Conservation (phyloP, 2,113 vertebrate species). For the Leptocoma aspasia region DNA sequence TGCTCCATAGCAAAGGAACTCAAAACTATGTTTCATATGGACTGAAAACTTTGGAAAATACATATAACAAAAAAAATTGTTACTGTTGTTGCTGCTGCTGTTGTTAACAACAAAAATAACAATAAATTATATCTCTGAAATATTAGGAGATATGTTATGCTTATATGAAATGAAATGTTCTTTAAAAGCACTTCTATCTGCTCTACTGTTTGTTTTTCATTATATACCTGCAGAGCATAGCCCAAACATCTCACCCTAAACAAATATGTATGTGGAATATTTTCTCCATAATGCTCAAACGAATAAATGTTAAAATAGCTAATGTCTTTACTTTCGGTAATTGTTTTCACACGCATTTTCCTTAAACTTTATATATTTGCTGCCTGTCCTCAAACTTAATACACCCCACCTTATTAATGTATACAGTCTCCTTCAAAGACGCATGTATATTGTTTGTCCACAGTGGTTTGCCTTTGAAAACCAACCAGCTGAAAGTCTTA, state of each 20-base stretch:
- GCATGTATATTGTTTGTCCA: background rate
- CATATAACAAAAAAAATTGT: background rate
- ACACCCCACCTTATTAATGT: background rate
- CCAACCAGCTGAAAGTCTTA: background rate
- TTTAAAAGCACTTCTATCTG: background rate
- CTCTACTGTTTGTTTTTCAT: background rate
- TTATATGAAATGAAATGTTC: background rate
- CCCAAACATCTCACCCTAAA: background rate
- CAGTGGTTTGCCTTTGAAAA: background rate
- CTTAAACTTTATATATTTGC: background rate
- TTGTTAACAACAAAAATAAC: background rate
- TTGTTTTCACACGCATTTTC: background rate
- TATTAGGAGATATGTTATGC: background rate
- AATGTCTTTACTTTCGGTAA: background rate
- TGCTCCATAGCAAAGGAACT: background rate
- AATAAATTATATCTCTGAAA: background rate
- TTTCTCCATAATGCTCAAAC: background rate
- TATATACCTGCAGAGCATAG: background rate
- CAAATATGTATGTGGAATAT: background rate
- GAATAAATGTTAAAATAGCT: background rate
- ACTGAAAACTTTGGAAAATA: background rate
- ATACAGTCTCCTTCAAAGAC: background rate
- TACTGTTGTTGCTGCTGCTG: background rate
- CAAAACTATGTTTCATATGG: background rate
- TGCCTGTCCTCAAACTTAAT: background rate